Base-by-base conservation (phyloP, 2,888 invertebrate genomes). In the Rhagonycha lutea region DNA sequence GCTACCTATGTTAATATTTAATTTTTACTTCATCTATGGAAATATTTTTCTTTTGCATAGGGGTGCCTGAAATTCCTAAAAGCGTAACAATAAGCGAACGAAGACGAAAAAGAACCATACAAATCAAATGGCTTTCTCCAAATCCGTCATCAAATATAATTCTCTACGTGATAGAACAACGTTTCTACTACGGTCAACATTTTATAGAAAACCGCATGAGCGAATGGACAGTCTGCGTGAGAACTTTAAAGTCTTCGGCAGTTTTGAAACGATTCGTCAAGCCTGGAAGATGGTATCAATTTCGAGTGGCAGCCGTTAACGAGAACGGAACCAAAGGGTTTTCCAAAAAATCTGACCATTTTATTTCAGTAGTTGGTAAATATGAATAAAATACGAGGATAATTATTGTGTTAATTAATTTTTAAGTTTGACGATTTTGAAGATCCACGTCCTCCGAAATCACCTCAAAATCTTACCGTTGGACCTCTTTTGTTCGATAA, bases 211-310 rank as follows among this genome's bases (percentile, higher is more conserved):
- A 90, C 0, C 90, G 92, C 79, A 88, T 94, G 73, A 92, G 92
- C 29, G 89, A 91, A 23, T 94, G 94, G 94, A 88, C 88, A 67
- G 86, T 90, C n/a, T 85, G 91, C 61, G 86, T 90, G 72, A 87
- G 90, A 77, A 90, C 91, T 0, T 87, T 83, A 78, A 91, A 91
- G 81, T 89, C 90, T 0, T 90, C 89, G 78, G 89, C 89, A 2
- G 88, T 90, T 0, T 86, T 93, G 11, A 90, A 89, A 23, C 89
- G 90, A 73, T 85, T 91, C 29, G 85, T 92, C 69, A 92, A 91
- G 83, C 92, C 93, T 0, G 94, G 94, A 4, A 91, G 92, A 69
- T 94, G 94, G 94, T 95, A 94, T 86, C 92, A 94, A 80, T 94
- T 94, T 83, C 89, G 94, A n/a, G 92, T 94, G 4, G 94, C 94